Base-by-base conservation (phyloP, 2,113 vertebrate genomes). In the Miniopterus natalensis region DNA sequence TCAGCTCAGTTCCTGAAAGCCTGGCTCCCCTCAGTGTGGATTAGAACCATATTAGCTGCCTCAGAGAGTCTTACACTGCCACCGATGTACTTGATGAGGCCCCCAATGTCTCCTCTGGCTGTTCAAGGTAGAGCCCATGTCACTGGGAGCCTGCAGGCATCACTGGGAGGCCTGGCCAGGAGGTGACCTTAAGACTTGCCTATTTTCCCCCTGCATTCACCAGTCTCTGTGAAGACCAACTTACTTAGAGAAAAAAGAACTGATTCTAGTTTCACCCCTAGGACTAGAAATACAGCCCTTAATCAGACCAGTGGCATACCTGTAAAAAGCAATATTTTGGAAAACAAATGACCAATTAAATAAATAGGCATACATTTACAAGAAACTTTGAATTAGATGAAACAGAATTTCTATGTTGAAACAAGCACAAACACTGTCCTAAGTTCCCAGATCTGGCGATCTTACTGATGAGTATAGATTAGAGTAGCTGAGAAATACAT, bases 361-460 rank as follows among this genome's bases (percentile, higher is more conserved):
- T 31, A 55, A 91, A 51, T 18, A 86, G 20, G 49, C 7, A 66
- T 59, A 23, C 1, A 31, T 77, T 53, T 71, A 3, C 1, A 25
- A 71, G 65, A 66, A 21, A 36, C 12, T 87, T 84, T 10, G 40
- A 29, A 12, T 79, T 21, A 51, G 61, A 78, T 92, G 66, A 73
- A 49, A 93, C 20, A 74, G 47, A 86, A 84, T 65, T 65, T n/a
- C 25, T 88, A 36, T 55, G 57, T 51, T 40, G 83, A 93, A 84
- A 49, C 13, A 53, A 55, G 20, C 8, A 51, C 21, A 85, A 71
- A 70, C 53, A 45, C 49, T 85, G 9, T 23, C 11, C 12, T 61
- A 66, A 40, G 6, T 93, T 88, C 51, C 36, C 13, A 75, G 8
- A n/a, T 78, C 47, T 27, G 57, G 29, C 59, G 31, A 17, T 71